Percentiles rank a stretch among this genome's conserved stretches.
Evolutionary conservation across 2,113 vertebrate genomes (phyloP).

Genomic region (Sceloporus undulatus): DNA sequence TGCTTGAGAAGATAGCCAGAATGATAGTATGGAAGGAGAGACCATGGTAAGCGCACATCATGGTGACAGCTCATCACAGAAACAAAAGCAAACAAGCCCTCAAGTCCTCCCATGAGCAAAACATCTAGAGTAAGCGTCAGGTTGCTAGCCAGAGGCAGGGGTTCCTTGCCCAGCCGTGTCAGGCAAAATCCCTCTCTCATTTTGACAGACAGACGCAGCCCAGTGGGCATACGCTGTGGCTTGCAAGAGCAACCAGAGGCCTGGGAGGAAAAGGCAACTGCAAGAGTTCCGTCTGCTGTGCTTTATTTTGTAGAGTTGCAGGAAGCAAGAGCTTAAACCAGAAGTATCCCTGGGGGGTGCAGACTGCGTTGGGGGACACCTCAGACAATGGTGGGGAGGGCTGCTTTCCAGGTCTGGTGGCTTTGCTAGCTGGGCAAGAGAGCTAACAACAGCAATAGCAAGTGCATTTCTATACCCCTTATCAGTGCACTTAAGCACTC

Average conservation of each 20-base stretch:
- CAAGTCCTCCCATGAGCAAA: background rate
- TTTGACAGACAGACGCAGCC: background rate
- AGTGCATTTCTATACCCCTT: too few relatives aligned
- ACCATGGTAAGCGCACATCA: rapidly evolving
- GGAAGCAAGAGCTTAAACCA: too few relatives aligned
- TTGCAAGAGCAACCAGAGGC: background rate
- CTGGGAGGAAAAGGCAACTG: background rate
- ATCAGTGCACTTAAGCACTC: too few relatives aligned
- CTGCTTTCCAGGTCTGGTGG: too few relatives aligned
- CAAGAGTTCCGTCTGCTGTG: rapidly evolving
- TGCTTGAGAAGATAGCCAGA: too few relatives aligned
- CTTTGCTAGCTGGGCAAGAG: too few relatives aligned
- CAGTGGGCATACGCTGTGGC: background rate
- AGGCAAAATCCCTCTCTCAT: background rate
- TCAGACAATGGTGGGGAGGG: too few relatives aligned
- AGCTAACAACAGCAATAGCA: too few relatives aligned
- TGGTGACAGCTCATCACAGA: too few relatives aligned
- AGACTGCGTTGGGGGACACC: too few relatives aligned
- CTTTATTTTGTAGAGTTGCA: background rate
- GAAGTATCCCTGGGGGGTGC: too few relatives aligned
- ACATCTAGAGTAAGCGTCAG: background rate
- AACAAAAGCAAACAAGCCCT: background rate
- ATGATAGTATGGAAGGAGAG: background rate
- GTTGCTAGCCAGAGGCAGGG: background rate
- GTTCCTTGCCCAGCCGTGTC: background rate